Evolutionary conservation across 1,140 invertebrate species (phyloP).

Genomic region (Cotesia typhae): DNA sequence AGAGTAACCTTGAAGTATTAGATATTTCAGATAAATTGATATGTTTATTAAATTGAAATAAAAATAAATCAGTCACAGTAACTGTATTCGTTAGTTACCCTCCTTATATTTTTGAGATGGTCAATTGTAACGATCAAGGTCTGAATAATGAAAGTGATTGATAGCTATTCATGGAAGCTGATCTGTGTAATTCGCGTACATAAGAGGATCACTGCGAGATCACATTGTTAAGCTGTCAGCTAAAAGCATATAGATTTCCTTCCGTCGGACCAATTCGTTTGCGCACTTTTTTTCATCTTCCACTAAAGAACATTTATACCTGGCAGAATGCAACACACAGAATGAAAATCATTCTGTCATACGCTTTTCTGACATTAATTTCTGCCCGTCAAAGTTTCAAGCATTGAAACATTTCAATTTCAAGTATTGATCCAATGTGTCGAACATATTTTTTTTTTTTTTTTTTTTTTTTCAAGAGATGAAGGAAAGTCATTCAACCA

Average conservation of each 20-base stretch:
- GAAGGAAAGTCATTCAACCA: slow-evolving; percentile 3
- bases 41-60: not conserved
- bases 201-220: slow-evolving; percentile 46
- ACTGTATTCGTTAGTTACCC: not conserved
- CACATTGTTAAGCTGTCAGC: slow-evolving; percentile 50
- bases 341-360: slow-evolving; percentile 32
- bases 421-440: not conserved
- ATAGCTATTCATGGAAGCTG: slow-evolving; percentile 50
- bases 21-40: too few species aligned
- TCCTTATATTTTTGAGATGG: slow-evolving; percentile 13
- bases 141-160: slow-evolving; percentile 43
- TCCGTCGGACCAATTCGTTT: slow-evolving; percentile 44
- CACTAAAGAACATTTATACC: slow-evolving; percentile 16
- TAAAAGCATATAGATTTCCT: slow-evolving; percentile 33
- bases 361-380: slow-evolving; percentile 26
- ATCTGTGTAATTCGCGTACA: slow-evolving; percentile 55
- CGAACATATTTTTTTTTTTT: slow-evolving; percentile 1
- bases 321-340: slow-evolving; percentile 24
- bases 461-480: not conserved
- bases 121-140: slow-evolving; percentile 28
- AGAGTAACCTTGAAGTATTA: too few species aligned
- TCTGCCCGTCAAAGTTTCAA: not conserved
- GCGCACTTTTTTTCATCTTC: slow-evolving; percentile 40
- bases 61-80: not conserved
- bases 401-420: slow-evolving; percentile 22